Conservation (phyloP, 2,888 invertebrate species). For the Sphecodes monilicornis region DNA sequence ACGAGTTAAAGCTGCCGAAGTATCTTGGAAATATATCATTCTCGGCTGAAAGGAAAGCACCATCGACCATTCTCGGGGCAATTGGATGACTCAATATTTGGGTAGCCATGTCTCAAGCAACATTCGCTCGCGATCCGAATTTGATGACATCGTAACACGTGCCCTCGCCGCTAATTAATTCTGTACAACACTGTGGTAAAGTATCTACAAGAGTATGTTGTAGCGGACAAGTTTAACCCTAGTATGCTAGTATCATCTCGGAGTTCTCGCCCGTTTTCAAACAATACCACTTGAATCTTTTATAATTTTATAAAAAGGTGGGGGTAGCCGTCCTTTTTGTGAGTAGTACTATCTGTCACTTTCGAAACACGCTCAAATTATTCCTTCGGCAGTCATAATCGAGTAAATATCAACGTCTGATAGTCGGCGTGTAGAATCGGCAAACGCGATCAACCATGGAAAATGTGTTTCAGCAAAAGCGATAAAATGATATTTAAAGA, state of each 20-base stretch:
- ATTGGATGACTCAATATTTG: constrained; percentile 10
- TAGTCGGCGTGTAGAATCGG: too few relatives aligned
- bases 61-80: not conserved
- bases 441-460: too few relatives aligned
- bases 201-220: not conserved
- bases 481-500: not conserved
- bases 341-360: too few relatives aligned
- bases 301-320: too few relatives aligned
- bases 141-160: constrained; percentile 1
- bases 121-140: not conserved
- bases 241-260: too few relatives aligned
- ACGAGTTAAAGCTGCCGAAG: not conserved
- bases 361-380: too few relatives aligned
- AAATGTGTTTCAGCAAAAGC: not conserved
- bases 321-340: too few relatives aligned
- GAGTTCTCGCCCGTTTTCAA: too few relatives aligned
- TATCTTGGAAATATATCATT: not conserved
- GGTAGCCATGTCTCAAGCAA: not conserved
- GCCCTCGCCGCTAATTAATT: not conserved
- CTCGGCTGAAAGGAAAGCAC: constrained; percentile 8
- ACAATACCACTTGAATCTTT: too few relatives aligned
- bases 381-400: too few relatives aligned
- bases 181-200: not conserved
- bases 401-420: too few relatives aligned
- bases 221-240: not conserved